Evolutionary conservation across 1,140 invertebrate genomes (phyloP), one percentile per base, ranked within the genome.

Genomic region (Sarcophaga bullata): DNA sequence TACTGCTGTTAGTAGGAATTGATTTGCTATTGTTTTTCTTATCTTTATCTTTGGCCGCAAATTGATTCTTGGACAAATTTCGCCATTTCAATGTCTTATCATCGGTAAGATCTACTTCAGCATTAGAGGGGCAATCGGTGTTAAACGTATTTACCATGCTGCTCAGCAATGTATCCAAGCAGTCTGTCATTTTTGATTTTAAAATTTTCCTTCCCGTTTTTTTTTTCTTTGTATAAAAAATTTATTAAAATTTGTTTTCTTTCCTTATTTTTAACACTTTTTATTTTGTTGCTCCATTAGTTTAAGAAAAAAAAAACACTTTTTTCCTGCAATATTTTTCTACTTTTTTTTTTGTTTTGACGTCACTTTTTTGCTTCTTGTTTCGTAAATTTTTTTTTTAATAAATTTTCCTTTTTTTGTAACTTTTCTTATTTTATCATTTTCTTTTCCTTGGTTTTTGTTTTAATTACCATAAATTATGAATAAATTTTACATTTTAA

Each of bases 31-130:
- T 6, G 84, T 82, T 73, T 82, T 88, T 88, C 54, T 87, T 87
- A 15, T 89, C 87, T 73, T 89, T 89, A 83, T 89, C 87, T 85
- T 89, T 89, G 81, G 88, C 87, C 75, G 88, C 88, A 46, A 89
- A 89, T 84, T 89, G 88, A 87, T 89, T 89, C 80, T 89, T 87
- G 62, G 86, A 85, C 84, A 89, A 84, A 84, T 87, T 89, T 68
- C 88, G 88, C 88, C 88, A 89, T 68, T 90, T 90, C 8, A 88
- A 47, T n/a, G 88, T 90, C 47, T 89, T 90, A 83, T 90, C 88
- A 83, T 90, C 87, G 73, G 87, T 87, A 81, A 90, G 83, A 62
- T 90, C 87, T 15, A 88, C 88, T 82, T 89, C 88, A 52, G 84
- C 88, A 10, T 86, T 89, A 52, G 83, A 85, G 81, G 88, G 87